phyloP scores from a whole-genome alignment of 2,888 invertebrate species.

The Ochlodes sylvanus region DNA sequence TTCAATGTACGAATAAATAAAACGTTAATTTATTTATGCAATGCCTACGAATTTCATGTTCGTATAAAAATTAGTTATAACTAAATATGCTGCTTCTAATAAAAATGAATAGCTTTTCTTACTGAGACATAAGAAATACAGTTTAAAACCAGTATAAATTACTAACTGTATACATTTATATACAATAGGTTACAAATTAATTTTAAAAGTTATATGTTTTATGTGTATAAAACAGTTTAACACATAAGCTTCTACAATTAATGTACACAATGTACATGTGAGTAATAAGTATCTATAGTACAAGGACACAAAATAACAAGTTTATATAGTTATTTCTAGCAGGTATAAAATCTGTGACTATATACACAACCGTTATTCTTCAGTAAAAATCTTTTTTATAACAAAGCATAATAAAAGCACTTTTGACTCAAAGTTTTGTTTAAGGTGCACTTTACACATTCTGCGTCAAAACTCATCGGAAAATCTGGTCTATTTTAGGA shows the following conservation, averaged over 20 bases:
- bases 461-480: too few relatives aligned
- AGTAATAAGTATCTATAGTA: not conserved
- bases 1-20: conserved; percentile 10
- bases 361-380: not conserved
- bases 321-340: not conserved
- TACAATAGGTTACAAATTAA: not conserved
- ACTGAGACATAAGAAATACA: too few relatives aligned
- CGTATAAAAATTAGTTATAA: too few relatives aligned
- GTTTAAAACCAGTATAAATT: too few relatives aligned
- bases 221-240: not conserved
- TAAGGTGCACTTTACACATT: too few relatives aligned
- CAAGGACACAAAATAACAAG: not conserved
- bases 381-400: too few relatives aligned
- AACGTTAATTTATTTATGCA: not conserved
- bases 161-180: too few relatives aligned
- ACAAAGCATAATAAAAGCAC: too few relatives aligned
- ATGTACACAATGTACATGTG: too few relatives aligned
- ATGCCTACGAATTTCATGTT: not conserved
- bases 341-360: not conserved
- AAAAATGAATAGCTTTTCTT: too few relatives aligned
- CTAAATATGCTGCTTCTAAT: not conserved
- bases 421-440: too few relatives aligned
- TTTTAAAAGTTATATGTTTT: not conserved
- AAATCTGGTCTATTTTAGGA: too few relatives aligned
- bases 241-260: not conserved